phyloP scores from a whole-genome alignment of 1,140 invertebrate species.

The Kradibia gibbosae region DNA sequence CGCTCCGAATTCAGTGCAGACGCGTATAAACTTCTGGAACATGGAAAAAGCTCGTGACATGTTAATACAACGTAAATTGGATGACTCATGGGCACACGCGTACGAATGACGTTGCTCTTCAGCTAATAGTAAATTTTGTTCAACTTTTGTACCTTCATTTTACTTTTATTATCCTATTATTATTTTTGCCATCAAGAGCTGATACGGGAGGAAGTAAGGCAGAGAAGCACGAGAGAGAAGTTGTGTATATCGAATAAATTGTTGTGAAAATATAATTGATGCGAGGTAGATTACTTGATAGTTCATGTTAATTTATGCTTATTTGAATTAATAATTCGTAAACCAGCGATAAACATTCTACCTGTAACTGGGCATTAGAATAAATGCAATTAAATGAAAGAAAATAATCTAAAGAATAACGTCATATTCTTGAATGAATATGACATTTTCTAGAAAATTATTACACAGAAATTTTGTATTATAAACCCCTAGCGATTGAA shows the following conservation, averaged over 20 bases:
- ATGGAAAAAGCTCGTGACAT: slow-evolving; percentile 23
- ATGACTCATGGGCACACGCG: neutral
- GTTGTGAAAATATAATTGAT: neutral
- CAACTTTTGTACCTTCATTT: neutral
- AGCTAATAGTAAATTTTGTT: slow-evolving; percentile 11
- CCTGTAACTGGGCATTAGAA: too few relatives aligned
- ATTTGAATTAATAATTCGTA: too few relatives aligned
- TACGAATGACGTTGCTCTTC: neutral
- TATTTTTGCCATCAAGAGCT: neutral
- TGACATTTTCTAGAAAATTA: neutral
- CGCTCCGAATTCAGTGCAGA: slow-evolving; percentile 2
- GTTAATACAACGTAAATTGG: slow-evolving; percentile 33
- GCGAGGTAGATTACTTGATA: neutral
- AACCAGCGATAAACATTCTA: too few relatives aligned
- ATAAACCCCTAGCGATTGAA: neutral
- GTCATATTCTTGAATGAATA: too few relatives aligned
- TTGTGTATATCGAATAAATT: neutral
- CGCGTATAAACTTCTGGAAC: slow-evolving; percentile 2
- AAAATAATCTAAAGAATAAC: too few relatives aligned
- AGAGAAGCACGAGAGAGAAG: neutral
- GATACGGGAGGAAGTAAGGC: neutral
- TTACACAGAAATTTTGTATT: neutral
- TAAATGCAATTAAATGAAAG: too few relatives aligned
- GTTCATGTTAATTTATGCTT: neutral
- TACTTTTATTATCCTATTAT: neutral